phyloP scores from a whole-genome alignment of 2,888 invertebrate genomes.

The Trissolcus brochymenae region DNA sequence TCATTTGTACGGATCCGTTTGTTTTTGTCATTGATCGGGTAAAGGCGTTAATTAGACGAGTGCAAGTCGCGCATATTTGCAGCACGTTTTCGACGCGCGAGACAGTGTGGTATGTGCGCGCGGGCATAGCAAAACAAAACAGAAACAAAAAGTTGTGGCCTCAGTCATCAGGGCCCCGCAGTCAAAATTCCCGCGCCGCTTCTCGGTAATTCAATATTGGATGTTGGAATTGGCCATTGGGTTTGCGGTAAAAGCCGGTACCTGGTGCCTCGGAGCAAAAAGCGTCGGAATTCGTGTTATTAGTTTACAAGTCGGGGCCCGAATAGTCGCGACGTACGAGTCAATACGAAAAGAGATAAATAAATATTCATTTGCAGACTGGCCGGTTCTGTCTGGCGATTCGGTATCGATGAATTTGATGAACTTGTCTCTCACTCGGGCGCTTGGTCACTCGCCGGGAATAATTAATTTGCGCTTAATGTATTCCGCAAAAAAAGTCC shows the following conservation, averaged over 20 bases:
- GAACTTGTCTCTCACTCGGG: conserved; percentile 35
- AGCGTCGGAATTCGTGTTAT: conserved; percentile 19
- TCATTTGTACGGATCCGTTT: background rate
- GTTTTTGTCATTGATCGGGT: conserved; percentile 12
- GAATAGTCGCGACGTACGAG: conserved; percentile 5
- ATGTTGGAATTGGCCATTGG: conserved; percentile 53
- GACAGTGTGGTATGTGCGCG: conserved; percentile 69
- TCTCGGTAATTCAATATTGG: conserved; percentile 63
- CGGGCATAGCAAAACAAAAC: conserved; percentile 68
- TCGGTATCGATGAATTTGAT: conserved; percentile 50
- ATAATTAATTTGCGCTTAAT: conserved; percentile 60
- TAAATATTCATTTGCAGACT: conserved; percentile 36
- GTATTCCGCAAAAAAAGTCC: conserved; percentile 59
- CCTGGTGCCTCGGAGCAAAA: conserved; percentile 16
- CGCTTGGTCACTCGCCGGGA: conserved; percentile 41
- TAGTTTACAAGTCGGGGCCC: conserved; percentile 20
- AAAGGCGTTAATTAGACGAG: conserved; percentile 72
- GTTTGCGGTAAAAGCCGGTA: conserved; percentile 47
- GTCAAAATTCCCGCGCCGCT: conserved; percentile 34
- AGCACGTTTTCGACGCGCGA: conserved; percentile 60
- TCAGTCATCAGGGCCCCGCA: conserved; percentile 16
- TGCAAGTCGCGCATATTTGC: conserved; percentile 73
- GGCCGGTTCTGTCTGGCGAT: conserved; percentile 14
- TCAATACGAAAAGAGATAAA: conserved; percentile 14
- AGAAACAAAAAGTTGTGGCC: conserved; percentile 45